Evolutionary conservation across 2,113 vertebrate genomes (phyloP).

Genomic region (Passer domesticus): DNA sequence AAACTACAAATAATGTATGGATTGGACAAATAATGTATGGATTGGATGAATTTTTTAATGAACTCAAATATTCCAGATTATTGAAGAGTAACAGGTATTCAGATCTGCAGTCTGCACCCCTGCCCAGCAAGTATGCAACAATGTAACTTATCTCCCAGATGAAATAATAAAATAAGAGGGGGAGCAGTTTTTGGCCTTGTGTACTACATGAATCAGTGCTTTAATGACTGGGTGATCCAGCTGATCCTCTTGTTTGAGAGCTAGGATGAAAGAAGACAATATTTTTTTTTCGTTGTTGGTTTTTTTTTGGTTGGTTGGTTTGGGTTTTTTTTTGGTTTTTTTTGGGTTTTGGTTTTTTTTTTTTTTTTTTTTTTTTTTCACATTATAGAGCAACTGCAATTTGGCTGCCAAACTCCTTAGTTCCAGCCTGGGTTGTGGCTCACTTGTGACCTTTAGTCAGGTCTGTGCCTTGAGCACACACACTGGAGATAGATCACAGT

Average conservation of each 20-base stretch:
- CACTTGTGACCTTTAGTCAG: not conserved
- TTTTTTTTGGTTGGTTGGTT: too few species aligned
- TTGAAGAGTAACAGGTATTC: not conserved
- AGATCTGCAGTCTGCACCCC: not conserved
- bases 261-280: not conserved
- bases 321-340: not conserved
- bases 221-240: not conserved
- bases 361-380: not conserved
- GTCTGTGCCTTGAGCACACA: not conserved
- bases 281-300: not conserved
- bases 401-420: not conserved
- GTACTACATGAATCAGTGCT: not conserved
- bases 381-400: not conserved
- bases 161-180: not conserved
- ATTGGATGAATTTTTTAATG: not conserved
- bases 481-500: not conserved
- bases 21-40: not conserved
- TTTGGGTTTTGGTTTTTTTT: not conserved
- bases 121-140: not conserved
- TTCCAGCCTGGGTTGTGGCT: not conserved
- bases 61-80: not conserved
- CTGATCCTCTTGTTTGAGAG: not conserved
- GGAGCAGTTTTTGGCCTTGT: not conserved
- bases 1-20: not conserved
- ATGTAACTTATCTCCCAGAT: not conserved